Evolutionary conservation across 1,140 invertebrate genomes (phyloP).

Genomic region (Prorops nasuta): DNA sequence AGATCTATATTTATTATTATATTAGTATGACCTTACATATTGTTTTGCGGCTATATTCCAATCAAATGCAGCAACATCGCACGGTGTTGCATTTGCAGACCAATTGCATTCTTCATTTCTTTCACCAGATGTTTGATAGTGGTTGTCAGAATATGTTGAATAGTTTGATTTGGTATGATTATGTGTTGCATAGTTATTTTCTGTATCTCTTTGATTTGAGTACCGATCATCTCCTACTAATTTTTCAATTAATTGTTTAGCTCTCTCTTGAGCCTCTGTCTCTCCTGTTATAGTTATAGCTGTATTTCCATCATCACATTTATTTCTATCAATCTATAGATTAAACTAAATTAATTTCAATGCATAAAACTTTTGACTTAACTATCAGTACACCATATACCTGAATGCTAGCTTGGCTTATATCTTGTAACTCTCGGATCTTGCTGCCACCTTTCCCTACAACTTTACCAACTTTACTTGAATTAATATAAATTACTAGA

Average conservation of each 20-base stretch:
- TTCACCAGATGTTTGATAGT: neutral
- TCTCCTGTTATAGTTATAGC: constrained; percentile 58
- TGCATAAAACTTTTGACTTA: too few relatives aligned
- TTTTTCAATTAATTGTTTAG: constrained; percentile 60
- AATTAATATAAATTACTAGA: constrained; percentile 19
- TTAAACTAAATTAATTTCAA: too few relatives aligned
- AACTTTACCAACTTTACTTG: constrained; percentile 47
- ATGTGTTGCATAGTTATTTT: too few relatives aligned
- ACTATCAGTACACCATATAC: too few relatives aligned
- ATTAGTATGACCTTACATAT: too few relatives aligned
- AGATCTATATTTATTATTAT: too few relatives aligned
- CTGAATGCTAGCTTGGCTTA: constrained; percentile 60
- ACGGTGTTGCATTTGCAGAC: too few relatives aligned
- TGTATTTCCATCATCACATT: constrained; percentile 43
- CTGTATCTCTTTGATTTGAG: too few relatives aligned
- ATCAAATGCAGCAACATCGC: constrained; percentile 11
- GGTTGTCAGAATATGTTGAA: neutral
- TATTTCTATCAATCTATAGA: constrained; percentile 36
- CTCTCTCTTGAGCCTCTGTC: constrained; percentile 55
- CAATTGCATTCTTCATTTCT: neutral
- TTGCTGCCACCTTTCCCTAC: constrained; percentile 71
- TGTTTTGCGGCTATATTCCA: too few relatives aligned
- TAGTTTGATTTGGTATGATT: too few relatives aligned
- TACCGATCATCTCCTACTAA: constrained; percentile 18
- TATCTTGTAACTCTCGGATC: constrained; percentile 71